Conservation (phyloP, 2,797 vertebrate species). For the Helarctos malayanus region DNA sequence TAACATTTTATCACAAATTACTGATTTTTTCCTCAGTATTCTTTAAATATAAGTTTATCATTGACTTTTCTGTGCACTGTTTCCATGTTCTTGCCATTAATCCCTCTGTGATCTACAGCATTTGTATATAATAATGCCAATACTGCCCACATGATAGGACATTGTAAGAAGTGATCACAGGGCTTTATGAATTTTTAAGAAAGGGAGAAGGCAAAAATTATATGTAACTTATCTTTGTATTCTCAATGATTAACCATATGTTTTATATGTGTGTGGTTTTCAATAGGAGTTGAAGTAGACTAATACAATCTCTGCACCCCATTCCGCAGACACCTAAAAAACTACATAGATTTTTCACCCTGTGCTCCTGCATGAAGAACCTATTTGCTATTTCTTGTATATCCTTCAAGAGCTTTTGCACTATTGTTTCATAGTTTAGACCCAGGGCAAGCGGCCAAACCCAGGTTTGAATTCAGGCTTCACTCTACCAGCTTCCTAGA, state of each 20-base stretch:
- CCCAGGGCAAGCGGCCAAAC: not conserved
- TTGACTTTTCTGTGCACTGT: not conserved
- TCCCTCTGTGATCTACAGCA: not conserved
- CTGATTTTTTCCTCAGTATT: not conserved
- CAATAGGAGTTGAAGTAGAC: not conserved
- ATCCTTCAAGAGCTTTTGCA: not conserved
- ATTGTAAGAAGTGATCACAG: not conserved
- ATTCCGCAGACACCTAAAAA: not conserved
- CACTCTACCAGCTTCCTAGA: not conserved
- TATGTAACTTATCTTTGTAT: not conserved
- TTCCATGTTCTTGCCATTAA: not conserved
- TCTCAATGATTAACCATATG: not conserved
- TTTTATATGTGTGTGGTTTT: not conserved
- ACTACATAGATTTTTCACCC: not conserved
- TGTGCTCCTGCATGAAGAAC: not conserved
- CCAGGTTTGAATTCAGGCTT: not conserved
- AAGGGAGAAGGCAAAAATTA: not conserved
- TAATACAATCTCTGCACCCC: not conserved
- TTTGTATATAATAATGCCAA: not conserved
- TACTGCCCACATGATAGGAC: not conserved
- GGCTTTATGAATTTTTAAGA: not conserved
- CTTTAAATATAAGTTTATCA: not conserved
- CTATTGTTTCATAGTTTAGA: not conserved
- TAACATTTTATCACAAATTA: not conserved
- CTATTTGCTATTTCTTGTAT: not conserved